A percentile compares a stretch with the other conserved stretches of the same genome.
Conservation (phyloP, 2,888 invertebrate genomes). For the Gandaritis pyraliata region DNA sequence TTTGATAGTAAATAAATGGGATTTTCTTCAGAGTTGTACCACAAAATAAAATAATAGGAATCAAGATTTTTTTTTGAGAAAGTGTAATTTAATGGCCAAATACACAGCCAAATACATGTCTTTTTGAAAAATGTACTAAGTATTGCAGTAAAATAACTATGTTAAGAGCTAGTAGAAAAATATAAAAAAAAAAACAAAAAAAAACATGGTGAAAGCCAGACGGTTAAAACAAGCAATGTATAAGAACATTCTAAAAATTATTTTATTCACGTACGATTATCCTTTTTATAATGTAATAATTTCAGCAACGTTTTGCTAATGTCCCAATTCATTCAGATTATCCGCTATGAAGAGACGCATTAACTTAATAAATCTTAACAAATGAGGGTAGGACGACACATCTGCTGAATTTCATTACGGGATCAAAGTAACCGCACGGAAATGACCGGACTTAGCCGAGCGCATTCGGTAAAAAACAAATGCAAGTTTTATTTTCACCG, state of each 20-base stretch:
- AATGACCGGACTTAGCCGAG: conserved; percentile 21
- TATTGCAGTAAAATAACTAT: no score
- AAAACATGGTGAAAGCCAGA: no score
- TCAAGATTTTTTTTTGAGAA: neutral
- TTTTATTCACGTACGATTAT: no score
- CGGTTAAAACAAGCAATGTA: no score
- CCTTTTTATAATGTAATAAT: neutral
- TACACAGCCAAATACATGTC: no score
- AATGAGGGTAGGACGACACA: conserved; percentile 39
- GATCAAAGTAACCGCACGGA: conserved; percentile 37
- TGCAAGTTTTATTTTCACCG: neutral
- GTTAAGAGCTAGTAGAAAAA: no score
- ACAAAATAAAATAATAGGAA: no score
- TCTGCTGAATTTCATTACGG: conserved; percentile 36
- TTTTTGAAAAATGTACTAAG: no score
- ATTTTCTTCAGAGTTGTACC: neutral
- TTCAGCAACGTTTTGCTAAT: conserved; percentile 17
- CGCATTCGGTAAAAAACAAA: neutral
- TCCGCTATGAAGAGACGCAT: conserved; percentile 19
- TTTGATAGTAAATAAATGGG: neutral
- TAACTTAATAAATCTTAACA: conserved; percentile 37
- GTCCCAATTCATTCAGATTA: conserved; percentile 20
- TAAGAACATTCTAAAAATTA: no score
- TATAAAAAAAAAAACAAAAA: no score
- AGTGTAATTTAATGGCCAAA: no score